These are phyloP conservation scores for Drosophila anomelani DNA, from an alignment of 2,888 invertebrate genomes.

Conservation along the genomic window DNA sequence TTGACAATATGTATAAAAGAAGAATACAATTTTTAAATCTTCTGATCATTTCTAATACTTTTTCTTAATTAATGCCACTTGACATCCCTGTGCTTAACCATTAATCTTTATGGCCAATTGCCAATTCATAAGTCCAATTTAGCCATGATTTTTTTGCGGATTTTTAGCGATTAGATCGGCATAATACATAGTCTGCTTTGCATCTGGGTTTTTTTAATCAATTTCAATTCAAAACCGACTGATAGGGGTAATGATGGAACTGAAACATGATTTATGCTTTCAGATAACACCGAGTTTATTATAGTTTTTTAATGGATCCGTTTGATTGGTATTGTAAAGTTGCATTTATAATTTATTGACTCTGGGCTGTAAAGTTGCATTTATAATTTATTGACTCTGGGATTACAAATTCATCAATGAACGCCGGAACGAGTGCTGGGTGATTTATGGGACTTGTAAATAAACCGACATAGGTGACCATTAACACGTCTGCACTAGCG, in stretches of 20 bases:
- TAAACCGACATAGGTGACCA: constrained; percentile 2
- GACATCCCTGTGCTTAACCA: neutral
- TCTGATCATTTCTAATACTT: too few species aligned
- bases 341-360: constrained; percentile 8
- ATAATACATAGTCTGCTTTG: neutral
- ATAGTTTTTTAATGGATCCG: neutral
- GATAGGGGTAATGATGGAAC: neutral
- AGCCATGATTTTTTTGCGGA: constrained; percentile 6
- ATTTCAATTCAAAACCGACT: neutral
- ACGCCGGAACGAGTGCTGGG: neutral
- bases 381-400: constrained; percentile 10
- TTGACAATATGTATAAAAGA: too few species aligned
- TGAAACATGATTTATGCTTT: neutral
- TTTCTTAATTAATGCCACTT: neutral
- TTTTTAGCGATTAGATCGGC: constrained; percentile 25
- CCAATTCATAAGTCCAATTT: constrained; percentile 27
- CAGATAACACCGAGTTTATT: neutral
- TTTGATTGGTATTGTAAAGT: neutral
- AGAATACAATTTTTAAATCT: too few species aligned
- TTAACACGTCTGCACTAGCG: neutral
- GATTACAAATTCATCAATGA: constrained; percentile 11
- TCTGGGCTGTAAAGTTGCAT: neutral
- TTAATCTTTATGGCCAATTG: constrained; percentile 12
- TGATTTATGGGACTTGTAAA: constrained; percentile 20
- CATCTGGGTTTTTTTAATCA: neutral